Conservation (phyloP, 2,797 vertebrate genomes). For the Petrocephalus sullivani region DNA sequence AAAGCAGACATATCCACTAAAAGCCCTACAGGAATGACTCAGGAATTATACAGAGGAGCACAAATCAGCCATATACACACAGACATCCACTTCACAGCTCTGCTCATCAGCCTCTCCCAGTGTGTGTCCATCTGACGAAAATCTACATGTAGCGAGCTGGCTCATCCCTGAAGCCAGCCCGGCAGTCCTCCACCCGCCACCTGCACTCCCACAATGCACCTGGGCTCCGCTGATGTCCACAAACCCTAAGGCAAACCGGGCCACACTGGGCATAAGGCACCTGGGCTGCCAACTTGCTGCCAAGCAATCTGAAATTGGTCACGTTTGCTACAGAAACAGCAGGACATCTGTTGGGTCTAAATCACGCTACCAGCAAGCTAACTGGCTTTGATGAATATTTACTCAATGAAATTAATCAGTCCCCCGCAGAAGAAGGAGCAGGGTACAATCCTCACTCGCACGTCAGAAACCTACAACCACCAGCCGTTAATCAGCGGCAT, state of each 20-base stretch:
- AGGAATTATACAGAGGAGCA: background rate
- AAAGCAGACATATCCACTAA: background rate
- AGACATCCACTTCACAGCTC: background rate
- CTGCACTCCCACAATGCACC: slow-evolving; percentile 11
- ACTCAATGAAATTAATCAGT: background rate
- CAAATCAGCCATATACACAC: background rate
- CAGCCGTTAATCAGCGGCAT: background rate
- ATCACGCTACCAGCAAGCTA: background rate
- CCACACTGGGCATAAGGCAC: background rate
- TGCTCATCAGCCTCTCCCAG: background rate
- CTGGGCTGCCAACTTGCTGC: background rate
- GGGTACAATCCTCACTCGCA: background rate
- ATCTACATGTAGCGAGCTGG: background rate
- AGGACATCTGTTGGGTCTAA: background rate
- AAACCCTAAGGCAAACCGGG: background rate
- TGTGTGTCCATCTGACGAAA: background rate
- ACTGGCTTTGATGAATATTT: background rate
- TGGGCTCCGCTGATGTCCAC: slow-evolving; percentile 8
- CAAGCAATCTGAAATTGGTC: background rate
- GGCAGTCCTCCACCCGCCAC: background rate
- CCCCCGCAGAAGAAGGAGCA: background rate
- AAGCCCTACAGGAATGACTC: background rate
- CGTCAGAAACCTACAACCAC: background rate
- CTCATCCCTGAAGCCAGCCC: background rate
- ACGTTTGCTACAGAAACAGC: background rate